phyloP scores from a whole-genome alignment of 2,113 vertebrate species.

The Chaetura pelagica region DNA sequence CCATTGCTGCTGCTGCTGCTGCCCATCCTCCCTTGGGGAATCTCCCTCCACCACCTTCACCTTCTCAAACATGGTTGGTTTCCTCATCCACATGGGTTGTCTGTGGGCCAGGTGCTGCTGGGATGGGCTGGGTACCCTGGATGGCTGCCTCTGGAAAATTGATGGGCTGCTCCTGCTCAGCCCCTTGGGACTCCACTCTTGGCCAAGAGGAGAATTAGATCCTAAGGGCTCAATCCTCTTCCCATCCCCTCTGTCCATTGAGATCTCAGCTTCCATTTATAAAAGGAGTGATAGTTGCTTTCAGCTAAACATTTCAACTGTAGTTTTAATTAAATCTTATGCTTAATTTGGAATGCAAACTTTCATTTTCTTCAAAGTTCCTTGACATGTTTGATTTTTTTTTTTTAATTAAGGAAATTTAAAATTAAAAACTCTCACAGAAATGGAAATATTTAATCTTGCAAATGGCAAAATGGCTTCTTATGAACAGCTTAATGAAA shows the following conservation, averaged over 20 bases:
- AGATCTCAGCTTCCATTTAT: not conserved
- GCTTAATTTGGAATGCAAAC: not conserved
- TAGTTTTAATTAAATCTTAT: not conserved
- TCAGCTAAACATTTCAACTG: not conserved
- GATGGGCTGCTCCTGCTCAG: not conserved
- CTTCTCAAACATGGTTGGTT: fast-evolving
- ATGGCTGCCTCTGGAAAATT: not conserved
- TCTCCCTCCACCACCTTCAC: not conserved
- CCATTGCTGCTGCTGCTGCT: not conserved
- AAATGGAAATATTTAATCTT: not conserved
- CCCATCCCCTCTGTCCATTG: no score
- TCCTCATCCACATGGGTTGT: fast-evolving
- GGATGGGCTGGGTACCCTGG: not conserved
- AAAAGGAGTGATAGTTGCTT: not conserved
- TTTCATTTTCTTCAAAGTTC: not conserved
- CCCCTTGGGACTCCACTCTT: not conserved
- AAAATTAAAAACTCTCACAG: not conserved
- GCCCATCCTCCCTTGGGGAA: no score
- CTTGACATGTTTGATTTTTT: not conserved
- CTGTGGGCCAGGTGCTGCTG: not conserved
- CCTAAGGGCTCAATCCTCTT: not conserved
- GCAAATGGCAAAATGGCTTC: not conserved
- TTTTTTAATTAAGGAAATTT: not conserved
- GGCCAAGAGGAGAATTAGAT: not conserved
- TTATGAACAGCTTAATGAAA: not conserved